phyloP scores from a whole-genome alignment of 2,797 vertebrate genomes.

The Anguilla marmorata region DNA sequence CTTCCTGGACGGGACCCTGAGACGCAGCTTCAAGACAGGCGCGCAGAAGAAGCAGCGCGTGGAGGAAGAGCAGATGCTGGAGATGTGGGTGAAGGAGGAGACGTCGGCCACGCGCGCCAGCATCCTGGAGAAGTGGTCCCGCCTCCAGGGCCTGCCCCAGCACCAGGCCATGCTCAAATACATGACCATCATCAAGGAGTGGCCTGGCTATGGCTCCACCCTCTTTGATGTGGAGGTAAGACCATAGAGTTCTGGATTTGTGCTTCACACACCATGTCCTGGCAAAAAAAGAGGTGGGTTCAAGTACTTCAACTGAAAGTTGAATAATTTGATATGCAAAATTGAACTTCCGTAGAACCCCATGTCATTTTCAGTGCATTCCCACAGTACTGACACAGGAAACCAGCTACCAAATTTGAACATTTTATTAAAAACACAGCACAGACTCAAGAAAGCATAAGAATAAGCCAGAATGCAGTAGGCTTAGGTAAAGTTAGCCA shows the following conservation, averaged over 20 bases:
- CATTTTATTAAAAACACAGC: not conserved
- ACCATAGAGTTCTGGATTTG: not conserved
- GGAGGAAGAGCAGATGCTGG: constrained; percentile 93
- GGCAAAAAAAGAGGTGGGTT: not conserved
- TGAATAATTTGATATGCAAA: not conserved
- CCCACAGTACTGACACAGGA: not conserved
- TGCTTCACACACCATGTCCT: not conserved
- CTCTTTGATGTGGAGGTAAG: constrained; percentile 90
- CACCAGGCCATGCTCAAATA: constrained; percentile 93
- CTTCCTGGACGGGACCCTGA: constrained; percentile 87
- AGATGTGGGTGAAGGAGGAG: constrained; percentile 96
- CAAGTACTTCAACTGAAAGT: not conserved
- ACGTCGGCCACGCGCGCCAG: constrained; percentile 83
- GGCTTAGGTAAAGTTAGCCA: not conserved
- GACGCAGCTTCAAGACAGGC: constrained; percentile 84
- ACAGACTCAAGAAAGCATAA: not conserved
- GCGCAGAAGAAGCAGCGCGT: constrained; percentile 88
- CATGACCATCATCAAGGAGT: constrained; percentile 88
- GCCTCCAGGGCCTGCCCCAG: constrained; percentile 81
- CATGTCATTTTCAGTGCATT: not conserved
- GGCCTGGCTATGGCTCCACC: constrained; percentile 89
- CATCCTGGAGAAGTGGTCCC: constrained; percentile 85
- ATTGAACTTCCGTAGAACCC: not conserved
- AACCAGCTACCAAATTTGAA: not conserved
- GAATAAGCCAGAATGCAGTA: not conserved